Conservation (phyloP, 2,888 invertebrate genomes). For the Sericinus montela region DNA sequence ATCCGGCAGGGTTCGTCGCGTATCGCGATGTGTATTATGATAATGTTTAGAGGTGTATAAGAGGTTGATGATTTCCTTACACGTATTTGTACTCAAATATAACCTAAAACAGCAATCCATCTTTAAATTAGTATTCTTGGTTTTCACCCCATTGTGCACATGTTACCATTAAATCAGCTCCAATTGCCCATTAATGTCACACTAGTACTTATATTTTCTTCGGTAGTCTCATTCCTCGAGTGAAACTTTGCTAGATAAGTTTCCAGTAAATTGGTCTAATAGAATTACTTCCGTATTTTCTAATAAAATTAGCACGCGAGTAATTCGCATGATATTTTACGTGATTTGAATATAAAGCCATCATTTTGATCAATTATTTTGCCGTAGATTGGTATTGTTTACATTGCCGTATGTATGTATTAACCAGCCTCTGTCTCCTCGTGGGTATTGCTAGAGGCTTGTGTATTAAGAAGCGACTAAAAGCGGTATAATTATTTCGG, state of each 20-base stretch:
- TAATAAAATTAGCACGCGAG: slow-evolving; percentile 14
- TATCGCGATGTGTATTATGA: too few species aligned
- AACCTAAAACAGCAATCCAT: neutral
- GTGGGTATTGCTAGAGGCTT: too few species aligned
- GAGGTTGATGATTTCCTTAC: too few species aligned
- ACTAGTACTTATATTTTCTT: slow-evolving; percentile 8
- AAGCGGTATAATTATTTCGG: too few species aligned
- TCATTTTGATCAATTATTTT: neutral
- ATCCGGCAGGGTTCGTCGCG: too few species aligned
- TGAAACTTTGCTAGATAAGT: slow-evolving; percentile 16
- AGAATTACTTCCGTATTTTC: slow-evolving; percentile 15
- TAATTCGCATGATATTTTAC: slow-evolving; percentile 5
- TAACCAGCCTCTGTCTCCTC: too few species aligned
- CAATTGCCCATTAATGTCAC: slow-evolving; percentile 16
- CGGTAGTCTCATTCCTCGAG: slow-evolving; percentile 15
- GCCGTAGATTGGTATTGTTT: too few species aligned
- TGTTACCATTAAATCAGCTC: slow-evolving; percentile 12
- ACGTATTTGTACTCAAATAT: too few species aligned
- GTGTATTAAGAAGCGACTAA: too few species aligned
- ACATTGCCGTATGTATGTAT: too few species aligned
- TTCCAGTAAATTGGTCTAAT: slow-evolving; percentile 10
- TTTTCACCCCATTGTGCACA: neutral
- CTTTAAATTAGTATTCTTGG: slow-evolving; percentile 1
- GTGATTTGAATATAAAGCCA: slow-evolving; percentile 10
- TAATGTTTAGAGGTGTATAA: too few species aligned